Evolutionary conservation across 2,888 invertebrate species (phyloP), one percentile per base, ranked within the genome.

Genomic region (Machimus rusticus): DNA sequence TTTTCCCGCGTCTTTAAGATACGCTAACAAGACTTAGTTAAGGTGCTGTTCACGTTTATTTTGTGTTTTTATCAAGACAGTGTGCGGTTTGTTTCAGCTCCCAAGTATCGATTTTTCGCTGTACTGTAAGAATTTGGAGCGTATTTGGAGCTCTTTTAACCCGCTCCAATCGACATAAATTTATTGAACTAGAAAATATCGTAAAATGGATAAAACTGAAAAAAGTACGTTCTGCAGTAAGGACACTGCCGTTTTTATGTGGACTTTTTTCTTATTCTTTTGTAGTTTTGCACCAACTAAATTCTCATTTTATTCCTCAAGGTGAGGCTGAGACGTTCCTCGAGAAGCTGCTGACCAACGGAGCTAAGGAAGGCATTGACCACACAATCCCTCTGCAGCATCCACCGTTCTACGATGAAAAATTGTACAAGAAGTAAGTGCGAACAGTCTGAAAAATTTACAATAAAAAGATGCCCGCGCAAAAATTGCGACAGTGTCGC

Each of bases 391-490:
- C 82, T 12, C 19, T 82, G 82, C 57, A 82, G 23, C 79, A 90
- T 95, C 39, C 96, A 96, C 90, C 93, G 19, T 96, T 94, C 93
- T 96, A 94, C 90, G 94, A 96, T 90, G 94, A 94, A 88, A 91
- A 94, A 74, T 93, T 94, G 90, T 96, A 94, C 90, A 94, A 94
- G 90, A 93, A 93, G 95, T 95, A 90, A 92, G 87, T 87, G 76
- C 76, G 8, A 28, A 28, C 23, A 2, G 9, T 14, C 28, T 28
- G 55, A 19, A 19, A 19, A 55, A 23, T 23, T 6, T 4, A 1
- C 0, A 9, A 28, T 66, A 66, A n/a, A 55, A n/a, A 19, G 19
- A 19, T 23, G 5, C 66, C 23, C 66, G 66, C 23, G 19, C 66
- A 66, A 23, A 23, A 19, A 4, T 19, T 2, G 3, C 28, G 23